These are phyloP conservation scores for Phortica okadai DNA, from an alignment of 2,888 invertebrate species.

Conservation along the genomic window DNA sequence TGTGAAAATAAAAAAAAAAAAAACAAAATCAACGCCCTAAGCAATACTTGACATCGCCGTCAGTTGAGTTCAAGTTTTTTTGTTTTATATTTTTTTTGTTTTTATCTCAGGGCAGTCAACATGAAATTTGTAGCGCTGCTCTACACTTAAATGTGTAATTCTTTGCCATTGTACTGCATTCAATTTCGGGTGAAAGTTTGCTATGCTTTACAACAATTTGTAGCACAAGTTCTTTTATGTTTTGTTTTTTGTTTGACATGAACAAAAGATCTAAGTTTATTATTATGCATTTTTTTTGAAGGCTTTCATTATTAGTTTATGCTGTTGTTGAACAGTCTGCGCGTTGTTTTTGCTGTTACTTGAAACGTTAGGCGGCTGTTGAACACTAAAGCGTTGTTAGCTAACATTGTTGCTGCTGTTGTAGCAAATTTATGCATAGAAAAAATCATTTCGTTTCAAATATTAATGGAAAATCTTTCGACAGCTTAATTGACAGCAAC, in stretches of 20 bases:
- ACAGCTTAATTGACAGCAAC: no score
- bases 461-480: no score
- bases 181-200: conserved; percentile 1
- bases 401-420: no score
- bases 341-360: background rate
- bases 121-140: background rate
- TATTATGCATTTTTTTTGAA: background rate
- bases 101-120: background rate
- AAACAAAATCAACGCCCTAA: conserved; percentile 6
- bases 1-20: conserved; percentile 21
- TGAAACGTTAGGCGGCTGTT: no score
- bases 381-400: no score
- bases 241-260: background rate
- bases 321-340: background rate
- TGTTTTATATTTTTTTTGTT: background rate
- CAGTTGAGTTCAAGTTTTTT: conserved; percentile 7
- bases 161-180: background rate
- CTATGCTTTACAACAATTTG: background rate
- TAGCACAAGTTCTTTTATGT: conserved; percentile 7
- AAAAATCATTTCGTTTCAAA: no score
- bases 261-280: background rate
- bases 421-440: no score
- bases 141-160: background rate
- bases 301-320: background rate
- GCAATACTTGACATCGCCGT: conserved; percentile 13